A percentile compares a stretch with the other conserved stretches of the same genome.
Conservation (phyloP, 2,113 vertebrate genomes). For the Hemiscyllium ocellatum region DNA sequence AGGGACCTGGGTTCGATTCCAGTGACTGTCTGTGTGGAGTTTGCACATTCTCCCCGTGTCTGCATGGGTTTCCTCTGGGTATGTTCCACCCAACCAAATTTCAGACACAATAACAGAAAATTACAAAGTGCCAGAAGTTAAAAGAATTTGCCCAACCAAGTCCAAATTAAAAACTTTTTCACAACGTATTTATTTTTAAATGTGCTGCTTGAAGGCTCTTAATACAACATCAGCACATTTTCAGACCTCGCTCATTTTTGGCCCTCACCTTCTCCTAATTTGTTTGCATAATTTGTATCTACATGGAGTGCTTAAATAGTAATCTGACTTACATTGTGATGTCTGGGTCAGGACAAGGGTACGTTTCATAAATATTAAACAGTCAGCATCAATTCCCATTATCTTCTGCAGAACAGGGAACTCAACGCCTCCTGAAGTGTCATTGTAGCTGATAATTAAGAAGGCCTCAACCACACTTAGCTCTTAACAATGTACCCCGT, state of each 20-base stretch:
- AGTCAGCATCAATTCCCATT: not conserved
- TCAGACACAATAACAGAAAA: not conserved
- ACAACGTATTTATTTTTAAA: not conserved
- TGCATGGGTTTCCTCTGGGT: no score
- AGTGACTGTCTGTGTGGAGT: no score
- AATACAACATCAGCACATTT: not conserved
- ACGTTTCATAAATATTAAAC: constrained; percentile 23
- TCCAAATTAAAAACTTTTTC: not conserved
- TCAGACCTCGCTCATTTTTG: not conserved
- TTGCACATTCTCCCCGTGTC: no score
- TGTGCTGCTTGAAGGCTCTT: not conserved
- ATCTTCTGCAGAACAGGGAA: not conserved
- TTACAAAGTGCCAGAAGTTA: not conserved
- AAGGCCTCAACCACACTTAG: not conserved
- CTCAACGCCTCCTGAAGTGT: not conserved
- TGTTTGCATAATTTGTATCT: constrained; percentile 32
- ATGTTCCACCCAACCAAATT: not conserved
- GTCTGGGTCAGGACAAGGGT: constrained; percentile 5
- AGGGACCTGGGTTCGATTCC: no score
- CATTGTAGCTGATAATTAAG: not conserved
- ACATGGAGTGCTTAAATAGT: not conserved
- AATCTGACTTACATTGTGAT: constrained; percentile 19
- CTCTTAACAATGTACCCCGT: not conserved
- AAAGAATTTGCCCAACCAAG: not conserved
- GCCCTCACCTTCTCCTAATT: not conserved